A percentile compares a stretch with the other conserved stretches of the same genome.
phyloP scores from a whole-genome alignment of 2,113 vertebrate genomes.

The Rhinichthys klamathensis region DNA sequence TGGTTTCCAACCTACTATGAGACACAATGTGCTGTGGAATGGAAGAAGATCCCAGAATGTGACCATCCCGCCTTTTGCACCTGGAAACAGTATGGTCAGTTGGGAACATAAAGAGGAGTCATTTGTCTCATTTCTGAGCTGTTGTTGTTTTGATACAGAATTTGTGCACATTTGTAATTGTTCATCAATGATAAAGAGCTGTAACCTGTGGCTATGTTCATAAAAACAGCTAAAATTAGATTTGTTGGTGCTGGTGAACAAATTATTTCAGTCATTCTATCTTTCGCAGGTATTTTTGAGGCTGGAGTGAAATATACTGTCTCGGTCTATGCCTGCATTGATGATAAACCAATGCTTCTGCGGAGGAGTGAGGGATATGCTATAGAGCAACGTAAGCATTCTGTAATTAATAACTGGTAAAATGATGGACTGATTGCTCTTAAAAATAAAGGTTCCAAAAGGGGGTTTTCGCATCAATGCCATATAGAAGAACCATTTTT shows the following conservation, averaged over 20 bases:
- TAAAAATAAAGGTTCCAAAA: too few relatives aligned
- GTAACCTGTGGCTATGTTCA: background rate
- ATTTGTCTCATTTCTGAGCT: background rate
- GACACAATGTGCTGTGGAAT: slow-evolving; percentile 44
- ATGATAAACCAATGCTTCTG: slow-evolving; percentile 55
- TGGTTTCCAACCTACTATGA: slow-evolving; percentile 60
- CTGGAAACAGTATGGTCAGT: slow-evolving; percentile 56
- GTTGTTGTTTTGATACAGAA: background rate
- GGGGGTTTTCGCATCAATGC: too few relatives aligned
- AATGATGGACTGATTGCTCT: too few relatives aligned
- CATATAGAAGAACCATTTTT: too few relatives aligned
- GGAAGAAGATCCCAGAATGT: slow-evolving; percentile 63
- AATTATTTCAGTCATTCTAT: background rate
- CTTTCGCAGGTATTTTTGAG: slow-evolving; percentile 56
- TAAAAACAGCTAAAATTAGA: background rate
- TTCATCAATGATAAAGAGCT: background rate
- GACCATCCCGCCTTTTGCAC: background rate
- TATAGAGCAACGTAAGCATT: slow-evolving; percentile 63
- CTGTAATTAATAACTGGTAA: background rate
- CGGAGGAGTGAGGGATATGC: slow-evolving; percentile 65
- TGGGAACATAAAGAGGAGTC: background rate
- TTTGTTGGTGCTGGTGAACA: background rate
- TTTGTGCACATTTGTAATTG: background rate
- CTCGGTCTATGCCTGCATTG: slow-evolving; percentile 68
- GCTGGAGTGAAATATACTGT: slow-evolving; percentile 63